Evolutionary conservation across 2,888 invertebrate genomes (phyloP).

Genomic region (Hyposoter dolosus): DNA sequence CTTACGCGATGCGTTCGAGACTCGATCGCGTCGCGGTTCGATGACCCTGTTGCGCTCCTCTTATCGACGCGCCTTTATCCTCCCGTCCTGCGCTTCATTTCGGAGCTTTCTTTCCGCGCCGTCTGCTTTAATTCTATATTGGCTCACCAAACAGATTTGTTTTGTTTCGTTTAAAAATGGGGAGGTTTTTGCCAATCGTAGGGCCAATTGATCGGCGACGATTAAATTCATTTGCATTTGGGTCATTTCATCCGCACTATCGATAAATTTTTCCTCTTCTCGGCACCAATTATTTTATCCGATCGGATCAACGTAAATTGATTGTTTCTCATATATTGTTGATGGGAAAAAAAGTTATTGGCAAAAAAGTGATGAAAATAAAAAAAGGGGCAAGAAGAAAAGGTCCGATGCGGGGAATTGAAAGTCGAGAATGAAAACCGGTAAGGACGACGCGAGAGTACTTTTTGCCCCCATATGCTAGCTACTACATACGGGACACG

Average conservation of each 20-base stretch:
- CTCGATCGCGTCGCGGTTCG: too few relatives aligned
- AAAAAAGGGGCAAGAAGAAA: neutral
- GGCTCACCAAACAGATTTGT: neutral
- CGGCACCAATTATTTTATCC: neutral
- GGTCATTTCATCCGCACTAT: neutral
- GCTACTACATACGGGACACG: neutral
- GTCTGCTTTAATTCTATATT: too few relatives aligned
- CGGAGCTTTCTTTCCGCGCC: too few relatives aligned
- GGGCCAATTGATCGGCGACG: neutral
- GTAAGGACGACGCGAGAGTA: constrained; percentile 11
- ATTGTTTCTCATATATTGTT: constrained; percentile 20
- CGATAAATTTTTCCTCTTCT: neutral
- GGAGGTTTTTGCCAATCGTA: neutral
- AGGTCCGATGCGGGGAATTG: neutral
- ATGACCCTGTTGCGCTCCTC: too few relatives aligned
- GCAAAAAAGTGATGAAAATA: neutral
- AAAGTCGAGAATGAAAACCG: constrained; percentile 32
- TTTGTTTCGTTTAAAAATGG: neutral
- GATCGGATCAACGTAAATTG: constrained; percentile 18
- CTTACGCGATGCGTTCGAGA: too few relatives aligned
- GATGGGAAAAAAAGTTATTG: neutral
- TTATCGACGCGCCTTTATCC: too few relatives aligned
- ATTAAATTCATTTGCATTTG: neutral
- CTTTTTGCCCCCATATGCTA: neutral
- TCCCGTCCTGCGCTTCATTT: too few relatives aligned